These are phyloP conservation scores for Pomatostomus ruficeps DNA, from an alignment of 2,113 vertebrate species.

Conservation along the genomic window DNA sequence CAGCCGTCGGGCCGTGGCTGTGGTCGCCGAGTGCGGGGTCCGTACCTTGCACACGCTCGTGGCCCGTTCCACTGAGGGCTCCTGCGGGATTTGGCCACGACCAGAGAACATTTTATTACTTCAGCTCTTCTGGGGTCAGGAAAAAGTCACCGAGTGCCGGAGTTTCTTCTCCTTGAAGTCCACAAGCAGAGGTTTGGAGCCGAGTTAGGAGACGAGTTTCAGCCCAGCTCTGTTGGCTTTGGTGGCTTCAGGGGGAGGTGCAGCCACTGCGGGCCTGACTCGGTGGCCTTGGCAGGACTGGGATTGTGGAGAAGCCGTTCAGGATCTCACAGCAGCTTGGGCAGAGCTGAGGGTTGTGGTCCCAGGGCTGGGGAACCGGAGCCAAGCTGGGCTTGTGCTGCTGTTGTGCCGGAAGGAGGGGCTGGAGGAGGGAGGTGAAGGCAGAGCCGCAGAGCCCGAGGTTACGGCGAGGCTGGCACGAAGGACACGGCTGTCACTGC, in stretches of 20 bases:
- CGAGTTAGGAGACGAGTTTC: conserved; percentile 4
- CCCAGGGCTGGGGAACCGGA: background rate
- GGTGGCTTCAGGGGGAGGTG: background rate
- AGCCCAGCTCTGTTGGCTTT: background rate
- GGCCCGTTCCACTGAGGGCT: background rate
- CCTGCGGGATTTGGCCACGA: background rate
- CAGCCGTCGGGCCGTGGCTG: background rate
- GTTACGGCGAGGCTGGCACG: background rate
- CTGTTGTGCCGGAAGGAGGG: background rate
- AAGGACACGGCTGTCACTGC: background rate
- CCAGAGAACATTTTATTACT: conserved; percentile 24
- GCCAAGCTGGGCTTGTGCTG: background rate
- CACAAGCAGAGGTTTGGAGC: background rate
- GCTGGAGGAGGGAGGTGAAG: background rate
- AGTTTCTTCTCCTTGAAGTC: conserved; percentile 12
- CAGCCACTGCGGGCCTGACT: background rate
- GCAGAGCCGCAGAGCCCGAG: background rate
- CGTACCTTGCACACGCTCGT: background rate
- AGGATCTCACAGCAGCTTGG: background rate
- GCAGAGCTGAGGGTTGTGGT: background rate
- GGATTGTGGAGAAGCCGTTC: background rate
- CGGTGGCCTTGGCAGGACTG: background rate
- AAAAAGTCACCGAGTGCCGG: conserved; percentile 3
- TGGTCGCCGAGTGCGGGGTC: background rate
- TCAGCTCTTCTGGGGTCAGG: conserved; percentile 39